A percentile compares a stretch with the other conserved stretches of the same genome.
These are phyloP conservation scores for Cyprinodon diabolis DNA, from an alignment of 2,797 vertebrate species.

Conservation along the genomic window DNA sequence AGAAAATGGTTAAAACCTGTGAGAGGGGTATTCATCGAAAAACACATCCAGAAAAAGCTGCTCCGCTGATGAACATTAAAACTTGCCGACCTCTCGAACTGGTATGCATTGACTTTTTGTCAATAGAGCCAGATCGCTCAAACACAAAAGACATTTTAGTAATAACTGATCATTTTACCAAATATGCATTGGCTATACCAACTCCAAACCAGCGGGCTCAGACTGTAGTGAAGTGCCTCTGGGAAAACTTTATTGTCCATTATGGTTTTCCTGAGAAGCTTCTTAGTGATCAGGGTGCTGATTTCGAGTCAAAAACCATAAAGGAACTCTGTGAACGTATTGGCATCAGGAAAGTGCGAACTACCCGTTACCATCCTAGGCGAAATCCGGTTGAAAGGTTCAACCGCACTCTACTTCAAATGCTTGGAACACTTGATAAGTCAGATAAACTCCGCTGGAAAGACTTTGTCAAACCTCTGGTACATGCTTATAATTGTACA, in stretches of 20 bases:
- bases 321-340: not conserved
- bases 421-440: not conserved
- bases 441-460: not conserved
- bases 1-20: no score
- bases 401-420: not conserved
- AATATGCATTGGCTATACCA: not conserved
- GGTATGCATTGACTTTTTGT: not conserved
- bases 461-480: no score
- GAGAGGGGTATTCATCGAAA: no score
- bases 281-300: no score
- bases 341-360: not conserved
- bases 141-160: no score
- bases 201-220: constrained; percentile 6
- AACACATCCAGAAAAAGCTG: no score
- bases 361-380: not conserved
- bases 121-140: no score
- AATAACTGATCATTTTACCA: no score
- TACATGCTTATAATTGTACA: no score
- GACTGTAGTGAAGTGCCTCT: not conserved
- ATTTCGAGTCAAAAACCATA: no score
- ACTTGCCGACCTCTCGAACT: not conserved
- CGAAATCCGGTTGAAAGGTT: constrained; percentile 4
- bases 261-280: no score
- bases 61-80: not conserved
- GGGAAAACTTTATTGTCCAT: not conserved